A percentile compares a stretch with the other conserved stretches of the same genome.
These are phyloP conservation scores for Pampusana beccarii DNA, from an alignment of 2,113 vertebrate species.

Conservation along the genomic window DNA sequence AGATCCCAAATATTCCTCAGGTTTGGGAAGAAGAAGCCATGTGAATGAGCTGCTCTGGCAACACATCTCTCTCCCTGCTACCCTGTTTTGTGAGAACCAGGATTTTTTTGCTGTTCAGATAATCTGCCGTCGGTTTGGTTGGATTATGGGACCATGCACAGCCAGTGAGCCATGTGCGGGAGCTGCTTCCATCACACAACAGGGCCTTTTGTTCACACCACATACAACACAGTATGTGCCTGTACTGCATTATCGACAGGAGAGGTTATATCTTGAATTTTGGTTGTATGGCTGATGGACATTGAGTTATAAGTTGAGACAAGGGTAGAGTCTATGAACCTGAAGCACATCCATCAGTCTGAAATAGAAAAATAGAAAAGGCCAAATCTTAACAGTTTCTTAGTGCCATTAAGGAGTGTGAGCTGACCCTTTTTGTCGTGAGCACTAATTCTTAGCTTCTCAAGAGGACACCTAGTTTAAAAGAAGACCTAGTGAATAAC, in stretches of 20 bases:
- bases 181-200: background rate
- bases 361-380: background rate
- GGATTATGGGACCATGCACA: background rate
- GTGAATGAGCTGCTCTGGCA: background rate
- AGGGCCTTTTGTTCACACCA: background rate
- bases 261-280: background rate
- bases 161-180: fast-evolving
- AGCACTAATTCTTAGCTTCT: background rate
- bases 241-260: background rate
- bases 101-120: background rate
- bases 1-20: background rate
- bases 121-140: background rate
- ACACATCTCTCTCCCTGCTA: background rate
- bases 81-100: background rate
- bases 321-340: background rate
- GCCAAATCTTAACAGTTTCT: background rate
- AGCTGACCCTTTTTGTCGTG: background rate
- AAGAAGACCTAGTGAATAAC: background rate
- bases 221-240: background rate
- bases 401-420: background rate
- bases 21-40: background rate
- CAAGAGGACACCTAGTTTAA: background rate
- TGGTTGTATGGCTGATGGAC: background rate
- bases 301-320: background rate
- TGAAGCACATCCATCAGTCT: background rate